Evolutionary conservation across 2,888 invertebrate species (phyloP), one percentile per base, ranked within the genome.

Genomic region (Choristoneura rosaceana): DNA sequence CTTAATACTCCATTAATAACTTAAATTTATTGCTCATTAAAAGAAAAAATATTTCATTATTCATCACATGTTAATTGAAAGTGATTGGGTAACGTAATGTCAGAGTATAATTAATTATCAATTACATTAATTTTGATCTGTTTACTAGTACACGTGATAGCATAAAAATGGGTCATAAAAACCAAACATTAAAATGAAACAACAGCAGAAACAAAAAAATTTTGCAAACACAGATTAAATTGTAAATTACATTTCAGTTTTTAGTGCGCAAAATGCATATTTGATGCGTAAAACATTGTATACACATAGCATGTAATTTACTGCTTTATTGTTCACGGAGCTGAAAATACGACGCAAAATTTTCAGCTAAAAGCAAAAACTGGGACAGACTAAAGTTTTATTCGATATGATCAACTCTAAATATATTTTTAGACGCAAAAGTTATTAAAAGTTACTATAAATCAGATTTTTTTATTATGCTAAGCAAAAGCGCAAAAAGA

Each of bases 201-300:
- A 45, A 45, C 38, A 63, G 14, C 7, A 9, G 0, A 65, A 61
- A 5, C 38, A 38, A 7, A 7, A 7, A 38, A 38, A 38, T 38
- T 5, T 38, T 38, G 38, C 38, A 38, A 7, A 38, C 38, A 61
- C 10, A 62, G 45, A 62, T 62, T 66, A 61, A 62, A 33, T 61
- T 43, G 52, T 45, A 71, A 55, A 70, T 70, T 50, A 33, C 41
- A 52, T 52, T 66, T 41, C 43, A 52, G 64, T 66, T 71, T 71
- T 66, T 43, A 50, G 59, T 55, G 67, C 66, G 62, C 61, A 58
- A 71, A 55, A 55, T 71, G 61, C 71, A 71, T 67, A 67, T 67
- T 67, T 71, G 55, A 74, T 64, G 70, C 59, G 69, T 73, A 59
- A 74, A 70, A 55, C 55, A 66, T 52, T 70, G 58, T 47, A 45